Conservation (phyloP, 1,140 invertebrate species). For the Drosophila aff. region DNA sequence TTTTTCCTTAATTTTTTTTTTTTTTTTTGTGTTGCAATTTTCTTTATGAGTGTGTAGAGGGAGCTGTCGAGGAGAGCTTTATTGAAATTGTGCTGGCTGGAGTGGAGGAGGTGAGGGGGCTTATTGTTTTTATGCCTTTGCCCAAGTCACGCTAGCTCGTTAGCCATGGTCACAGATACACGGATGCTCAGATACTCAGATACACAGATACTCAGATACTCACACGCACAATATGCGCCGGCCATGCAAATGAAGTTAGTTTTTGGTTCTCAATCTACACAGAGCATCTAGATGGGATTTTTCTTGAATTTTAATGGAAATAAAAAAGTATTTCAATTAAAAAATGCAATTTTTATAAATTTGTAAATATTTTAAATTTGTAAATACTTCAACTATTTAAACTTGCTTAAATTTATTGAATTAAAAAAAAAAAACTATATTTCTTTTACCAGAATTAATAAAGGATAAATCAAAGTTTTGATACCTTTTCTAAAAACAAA, state of each 20-base stretch:
- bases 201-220: slow-evolving; percentile 21
- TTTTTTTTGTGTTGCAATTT: slow-evolving; percentile 43
- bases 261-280: slow-evolving; percentile 53
- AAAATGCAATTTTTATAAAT: background rate
- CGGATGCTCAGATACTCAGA: background rate
- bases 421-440: background rate
- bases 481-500: background rate
- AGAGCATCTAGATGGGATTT: background rate
- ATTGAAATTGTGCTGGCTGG: slow-evolving; percentile 65
- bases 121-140: slow-evolving; percentile 70
- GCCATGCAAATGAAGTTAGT: slow-evolving; percentile 79
- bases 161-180: slow-evolving; percentile 56
- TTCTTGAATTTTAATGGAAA: background rate
- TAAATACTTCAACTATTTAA: background rate
- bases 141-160: slow-evolving; percentile 65
- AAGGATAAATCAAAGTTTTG: background rate
- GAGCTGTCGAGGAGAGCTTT: slow-evolving; percentile 66
- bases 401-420: background rate
- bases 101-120: background rate
- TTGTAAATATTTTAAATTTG: background rate
- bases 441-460: too few species aligned
- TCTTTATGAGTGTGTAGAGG: slow-evolving; percentile 46
- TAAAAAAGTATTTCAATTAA: background rate
- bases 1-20: slow-evolving; percentile 15
- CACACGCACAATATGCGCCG: slow-evolving; percentile 52